These are phyloP conservation scores for Diploptera punctata DNA, from an alignment of 2,888 invertebrate species.

Conservation along the genomic window DNA sequence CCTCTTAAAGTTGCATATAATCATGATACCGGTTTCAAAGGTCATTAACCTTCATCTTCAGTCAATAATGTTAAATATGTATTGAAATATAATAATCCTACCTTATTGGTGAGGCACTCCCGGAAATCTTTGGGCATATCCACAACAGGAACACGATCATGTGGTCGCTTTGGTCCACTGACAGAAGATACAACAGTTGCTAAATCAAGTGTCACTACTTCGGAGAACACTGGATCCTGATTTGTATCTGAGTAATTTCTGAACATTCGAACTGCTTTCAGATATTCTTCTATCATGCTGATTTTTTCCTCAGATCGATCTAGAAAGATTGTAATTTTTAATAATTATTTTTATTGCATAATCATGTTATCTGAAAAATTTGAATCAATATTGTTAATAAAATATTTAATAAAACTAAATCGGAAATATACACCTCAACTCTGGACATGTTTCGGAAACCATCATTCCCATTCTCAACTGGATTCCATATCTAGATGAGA, in stretches of 20 bases:
- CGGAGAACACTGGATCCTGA: slow-evolving; percentile 79
- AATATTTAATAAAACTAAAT: too few species aligned
- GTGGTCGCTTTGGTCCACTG: slow-evolving; percentile 96
- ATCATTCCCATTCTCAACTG: too few species aligned
- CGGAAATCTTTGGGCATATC: slow-evolving; percentile 92
- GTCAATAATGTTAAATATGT: too few species aligned
- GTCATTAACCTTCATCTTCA: too few species aligned
- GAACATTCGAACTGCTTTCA: slow-evolving; percentile 81
- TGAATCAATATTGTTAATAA: too few species aligned
- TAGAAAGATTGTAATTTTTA: slow-evolving; percentile 52
- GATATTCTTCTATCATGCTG: slow-evolving; percentile 78
- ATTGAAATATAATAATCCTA: slow-evolving; percentile 54
- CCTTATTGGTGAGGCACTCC: slow-evolving; percentile 85
- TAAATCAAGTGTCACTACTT: slow-evolving; percentile 86
- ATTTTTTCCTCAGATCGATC: slow-evolving; percentile 83
- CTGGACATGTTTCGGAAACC: too few species aligned
- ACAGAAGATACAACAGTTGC: slow-evolving; percentile 90
- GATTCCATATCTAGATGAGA: too few species aligned
- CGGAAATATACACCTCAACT: too few species aligned
- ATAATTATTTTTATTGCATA: background rate
- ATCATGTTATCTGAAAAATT: too few species aligned
- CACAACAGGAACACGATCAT: slow-evolving; percentile 90
- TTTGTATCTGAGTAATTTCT: slow-evolving; percentile 76
- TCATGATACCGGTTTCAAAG: too few species aligned
- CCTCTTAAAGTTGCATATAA: too few species aligned